phyloP scores from a whole-genome alignment of 2,888 invertebrate species.

The Macrophya annulata region DNA sequence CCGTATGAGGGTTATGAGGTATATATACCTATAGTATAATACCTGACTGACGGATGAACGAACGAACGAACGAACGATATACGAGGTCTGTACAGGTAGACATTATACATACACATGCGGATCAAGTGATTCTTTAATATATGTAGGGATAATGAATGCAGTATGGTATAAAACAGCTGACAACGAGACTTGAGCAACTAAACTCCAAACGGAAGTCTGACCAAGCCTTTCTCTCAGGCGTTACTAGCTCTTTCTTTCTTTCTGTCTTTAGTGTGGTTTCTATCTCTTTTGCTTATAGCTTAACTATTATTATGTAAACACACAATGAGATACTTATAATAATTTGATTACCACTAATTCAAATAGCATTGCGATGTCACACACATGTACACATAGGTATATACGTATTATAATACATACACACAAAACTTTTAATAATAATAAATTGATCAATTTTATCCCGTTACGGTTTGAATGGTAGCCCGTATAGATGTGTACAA shows the following conservation, averaged over 20 bases:
- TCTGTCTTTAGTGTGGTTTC: not conserved
- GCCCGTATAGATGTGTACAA: not conserved
- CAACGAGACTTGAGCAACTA: constrained; percentile 17
- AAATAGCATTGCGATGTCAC: too few relatives aligned
- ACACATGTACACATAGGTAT: too few relatives aligned
- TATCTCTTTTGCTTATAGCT: not conserved
- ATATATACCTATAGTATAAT: too few relatives aligned
- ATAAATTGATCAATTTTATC: constrained; percentile 32
- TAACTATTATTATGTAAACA: not conserved
- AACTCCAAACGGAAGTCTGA: constrained; percentile 50
- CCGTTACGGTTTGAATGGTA: not conserved
- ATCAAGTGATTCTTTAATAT: constrained; percentile 28
- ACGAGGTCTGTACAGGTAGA: too few relatives aligned
- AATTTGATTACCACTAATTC: too few relatives aligned
- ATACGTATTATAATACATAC: too few relatives aligned
- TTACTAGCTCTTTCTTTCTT: not conserved
- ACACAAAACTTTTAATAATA: too few relatives aligned
- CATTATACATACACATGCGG: too few relatives aligned
- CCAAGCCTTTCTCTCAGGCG: constrained; percentile 21
- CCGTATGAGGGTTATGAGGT: too few relatives aligned
- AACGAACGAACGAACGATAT: not conserved
- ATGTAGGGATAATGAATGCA: not conserved
- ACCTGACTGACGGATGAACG: not conserved
- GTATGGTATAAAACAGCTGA: constrained; percentile 39
- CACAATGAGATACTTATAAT: not conserved